Base-by-base conservation (phyloP, 2,113 vertebrate species). In the Calidris pugnax region DNA sequence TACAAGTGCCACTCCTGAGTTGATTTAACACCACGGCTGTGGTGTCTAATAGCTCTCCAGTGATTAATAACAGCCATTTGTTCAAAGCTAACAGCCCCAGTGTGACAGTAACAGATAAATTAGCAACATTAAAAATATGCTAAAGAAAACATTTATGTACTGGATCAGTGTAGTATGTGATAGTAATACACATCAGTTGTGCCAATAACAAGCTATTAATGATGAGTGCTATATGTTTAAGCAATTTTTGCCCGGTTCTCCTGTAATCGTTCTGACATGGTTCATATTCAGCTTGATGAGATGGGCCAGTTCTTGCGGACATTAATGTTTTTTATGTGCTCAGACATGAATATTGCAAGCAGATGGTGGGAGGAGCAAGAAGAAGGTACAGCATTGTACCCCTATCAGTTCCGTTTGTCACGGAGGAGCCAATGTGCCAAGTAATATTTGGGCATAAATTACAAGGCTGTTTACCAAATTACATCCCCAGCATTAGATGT, bases 21-120 rank as follows among this genome's bases (percentile, higher is more conserved):
- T 98, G 98, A 98, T 99, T 98, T 98, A 98, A 97, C 97, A 96
- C 95, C 56, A 14, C 6, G 94, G 96, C 84, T 96, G 93, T 85
- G 94, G 96, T 98, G 98, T 94, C 97, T 97, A 98, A 97, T 95
- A 93, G 97, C 92, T 97, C 98, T 97, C 97, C 59, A 14, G 91
- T 97, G 98, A 98, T 98, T 98, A 98, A 98, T 98, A 97, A 85
- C 97, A 97, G 95, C 96, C 97, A 97, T 98, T 98, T 97, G 97
- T 98, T 98, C 96, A 93, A 96, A 98, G 96, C 98, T 98, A 97
- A 97, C 95, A 98, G 96, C 89, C 96, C 96, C 75, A 43, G 89
- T 97, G 94, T 97, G 98, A 98, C 98, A 98, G 97, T 97, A 95
- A 91, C 90, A 97, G 97, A 98, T 98, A 98, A 98, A 98, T 98